A percentile compares a stretch with the other conserved stretches of the same genome.
These are phyloP conservation scores for Tragelaphus imberbis DNA, from an alignment of 2,113 vertebrate species.

Conservation along the genomic window DNA sequence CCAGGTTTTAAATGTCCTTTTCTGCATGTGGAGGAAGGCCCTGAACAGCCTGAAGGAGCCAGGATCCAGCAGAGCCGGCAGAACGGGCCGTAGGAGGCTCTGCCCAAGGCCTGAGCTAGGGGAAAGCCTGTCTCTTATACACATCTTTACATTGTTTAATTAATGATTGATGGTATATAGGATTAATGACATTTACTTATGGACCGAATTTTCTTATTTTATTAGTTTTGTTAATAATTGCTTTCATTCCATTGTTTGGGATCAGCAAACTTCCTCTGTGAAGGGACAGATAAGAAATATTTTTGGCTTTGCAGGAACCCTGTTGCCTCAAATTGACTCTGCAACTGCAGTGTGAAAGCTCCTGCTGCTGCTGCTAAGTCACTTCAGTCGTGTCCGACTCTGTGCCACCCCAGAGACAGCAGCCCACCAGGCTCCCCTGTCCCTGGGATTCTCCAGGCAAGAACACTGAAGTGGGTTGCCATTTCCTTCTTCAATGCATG, in stretches of 20 bases:
- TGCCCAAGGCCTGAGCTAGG: fast-evolving
- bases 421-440: no score
- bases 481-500: no score
- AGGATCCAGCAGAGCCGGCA: background rate
- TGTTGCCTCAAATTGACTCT: background rate
- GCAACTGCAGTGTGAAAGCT: background rate
- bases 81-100: no score
- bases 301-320: background rate
- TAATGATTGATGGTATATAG: background rate
- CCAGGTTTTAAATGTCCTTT: background rate
- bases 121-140: no score
- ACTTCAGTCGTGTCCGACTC: no score
- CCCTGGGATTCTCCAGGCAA: no score
- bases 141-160: background rate
- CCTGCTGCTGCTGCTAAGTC: no score
- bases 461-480: no score
- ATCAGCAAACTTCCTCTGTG: background rate
- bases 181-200: background rate
- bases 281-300: background rate
- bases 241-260: background rate
- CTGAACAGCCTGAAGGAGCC: fast-evolving
- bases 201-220: background rate
- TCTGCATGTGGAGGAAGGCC: background rate
- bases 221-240: background rate
- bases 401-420: no score